A percentile compares a stretch with the other conserved stretches of the same genome.
phyloP scores from a whole-genome alignment of 2,797 vertebrate species.

The Melanotaenia boesemani region DNA sequence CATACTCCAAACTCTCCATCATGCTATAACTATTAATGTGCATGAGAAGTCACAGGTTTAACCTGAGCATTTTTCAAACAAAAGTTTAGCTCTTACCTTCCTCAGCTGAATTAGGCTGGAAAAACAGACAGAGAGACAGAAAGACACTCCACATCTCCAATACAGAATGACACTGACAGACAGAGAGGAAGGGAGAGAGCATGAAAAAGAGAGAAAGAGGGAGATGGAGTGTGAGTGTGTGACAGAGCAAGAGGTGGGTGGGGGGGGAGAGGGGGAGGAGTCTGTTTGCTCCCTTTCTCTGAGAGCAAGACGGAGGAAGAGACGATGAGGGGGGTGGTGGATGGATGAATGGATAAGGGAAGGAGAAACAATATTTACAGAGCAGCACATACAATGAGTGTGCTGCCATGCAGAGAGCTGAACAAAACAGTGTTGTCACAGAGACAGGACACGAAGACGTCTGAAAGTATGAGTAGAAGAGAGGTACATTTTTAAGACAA shows the following conservation, averaged over 20 bases:
- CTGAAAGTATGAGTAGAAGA: constrained; percentile 29
- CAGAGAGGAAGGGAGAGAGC: constrained; percentile 69
- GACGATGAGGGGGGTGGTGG: constrained; percentile 28
- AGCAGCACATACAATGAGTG: constrained; percentile 51
- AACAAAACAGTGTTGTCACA: constrained; percentile 61
- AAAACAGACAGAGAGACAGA: constrained; percentile 82
- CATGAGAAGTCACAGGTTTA: constrained; percentile 13
- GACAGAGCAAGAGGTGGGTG: constrained; percentile 53
- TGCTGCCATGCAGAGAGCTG: constrained; percentile 46
- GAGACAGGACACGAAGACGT: constrained; percentile 41
- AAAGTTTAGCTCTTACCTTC: constrained; percentile 83
- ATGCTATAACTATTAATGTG: background rate
- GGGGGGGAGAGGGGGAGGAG: constrained; percentile 73
- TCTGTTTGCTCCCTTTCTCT: constrained; percentile 79
- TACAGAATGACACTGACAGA: constrained; percentile 82
- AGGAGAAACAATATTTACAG: constrained; percentile 70
- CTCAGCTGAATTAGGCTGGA: constrained; percentile 85
- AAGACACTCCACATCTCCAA: constrained; percentile 87
- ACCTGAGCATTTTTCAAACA: constrained; percentile 2
- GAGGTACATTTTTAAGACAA: constrained; percentile 34
- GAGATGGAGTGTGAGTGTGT: constrained; percentile 65
- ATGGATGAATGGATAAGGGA: constrained; percentile 59
- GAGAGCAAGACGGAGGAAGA: constrained; percentile 58
- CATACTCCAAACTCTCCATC: constrained; percentile 40
- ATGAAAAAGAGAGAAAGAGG: constrained; percentile 64